phyloP scores from a whole-genome alignment of 2,113 vertebrate species.

The Tupaia tana region DNA sequence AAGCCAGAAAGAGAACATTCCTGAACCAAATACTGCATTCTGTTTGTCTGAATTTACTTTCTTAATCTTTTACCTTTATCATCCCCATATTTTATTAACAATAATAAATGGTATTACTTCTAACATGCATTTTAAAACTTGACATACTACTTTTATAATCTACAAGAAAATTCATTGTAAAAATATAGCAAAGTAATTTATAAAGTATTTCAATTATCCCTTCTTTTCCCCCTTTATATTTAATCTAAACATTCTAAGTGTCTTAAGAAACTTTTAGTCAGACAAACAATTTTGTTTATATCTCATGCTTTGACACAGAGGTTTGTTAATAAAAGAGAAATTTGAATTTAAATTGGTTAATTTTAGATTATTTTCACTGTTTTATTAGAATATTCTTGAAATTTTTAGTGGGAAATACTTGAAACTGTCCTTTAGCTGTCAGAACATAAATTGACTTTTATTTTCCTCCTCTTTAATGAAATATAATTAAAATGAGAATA shows the following conservation, averaged over 20 bases:
- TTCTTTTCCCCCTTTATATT: neutral
- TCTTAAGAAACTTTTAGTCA: slow-evolving; percentile 3
- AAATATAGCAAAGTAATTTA: neutral
- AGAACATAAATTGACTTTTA: slow-evolving; percentile 71
- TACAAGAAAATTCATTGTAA: neutral
- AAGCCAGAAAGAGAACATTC: neutral
- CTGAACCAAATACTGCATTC: neutral
- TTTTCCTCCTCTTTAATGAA: slow-evolving; percentile 72
- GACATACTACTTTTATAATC: neutral
- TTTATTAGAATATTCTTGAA: neutral
- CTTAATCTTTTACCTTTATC: neutral
- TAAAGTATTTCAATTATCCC: neutral
- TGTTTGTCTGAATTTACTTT: neutral
- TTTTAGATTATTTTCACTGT: slow-evolving; percentile 57
- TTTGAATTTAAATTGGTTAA: slow-evolving; percentile 55
- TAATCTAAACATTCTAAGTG: neutral
- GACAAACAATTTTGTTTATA: neutral
- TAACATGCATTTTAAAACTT: slow-evolving; percentile 16
- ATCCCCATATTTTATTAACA: neutral
- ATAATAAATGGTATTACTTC: neutral
- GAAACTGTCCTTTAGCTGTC: neutral
- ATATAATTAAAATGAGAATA: slow-evolving; percentile 78
- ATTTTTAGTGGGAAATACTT: slow-evolving; percentile 17
- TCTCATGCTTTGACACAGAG: neutral
- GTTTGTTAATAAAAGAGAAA: neutral